Conservation (phyloP, 2,113 vertebrate species). For the Lichenostomus cassidix region DNA sequence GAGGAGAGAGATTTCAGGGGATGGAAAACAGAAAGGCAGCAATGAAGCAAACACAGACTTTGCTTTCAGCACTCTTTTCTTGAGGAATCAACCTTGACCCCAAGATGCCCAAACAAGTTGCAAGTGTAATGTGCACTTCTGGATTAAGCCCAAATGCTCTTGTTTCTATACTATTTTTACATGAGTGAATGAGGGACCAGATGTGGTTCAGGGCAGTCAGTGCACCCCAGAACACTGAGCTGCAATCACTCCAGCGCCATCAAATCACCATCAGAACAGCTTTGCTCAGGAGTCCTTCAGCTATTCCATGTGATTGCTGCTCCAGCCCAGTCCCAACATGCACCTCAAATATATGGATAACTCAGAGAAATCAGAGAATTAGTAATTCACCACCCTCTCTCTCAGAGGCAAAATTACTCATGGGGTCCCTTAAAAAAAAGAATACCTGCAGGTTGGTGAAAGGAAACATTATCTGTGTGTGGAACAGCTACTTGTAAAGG, state of each 20-base stretch:
- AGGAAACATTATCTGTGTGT: neutral
- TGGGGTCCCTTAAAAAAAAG: neutral
- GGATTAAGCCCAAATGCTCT: neutral
- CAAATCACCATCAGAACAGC: neutral
- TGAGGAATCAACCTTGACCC: neutral
- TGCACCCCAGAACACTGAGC: neutral
- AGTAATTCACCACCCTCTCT: neutral
- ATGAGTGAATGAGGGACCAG: neutral
- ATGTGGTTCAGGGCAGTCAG: neutral
- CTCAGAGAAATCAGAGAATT: neutral
- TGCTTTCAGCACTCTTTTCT: neutral
- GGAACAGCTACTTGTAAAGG: neutral
- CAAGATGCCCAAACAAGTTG: neutral
- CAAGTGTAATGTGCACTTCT: neutral
- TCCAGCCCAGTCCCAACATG: neutral
- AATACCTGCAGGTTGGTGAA: neutral
- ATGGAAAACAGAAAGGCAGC: neutral
- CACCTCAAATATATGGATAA: neutral
- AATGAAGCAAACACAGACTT: neutral
- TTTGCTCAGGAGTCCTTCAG: neutral
- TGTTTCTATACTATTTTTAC: neutral
- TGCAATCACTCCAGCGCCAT: neutral
- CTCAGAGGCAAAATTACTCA: neutral
- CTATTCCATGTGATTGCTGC: neutral
- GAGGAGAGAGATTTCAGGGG: neutral